phyloP scores from a whole-genome alignment of 2,888 invertebrate genomes.

The Tachina grossa region DNA sequence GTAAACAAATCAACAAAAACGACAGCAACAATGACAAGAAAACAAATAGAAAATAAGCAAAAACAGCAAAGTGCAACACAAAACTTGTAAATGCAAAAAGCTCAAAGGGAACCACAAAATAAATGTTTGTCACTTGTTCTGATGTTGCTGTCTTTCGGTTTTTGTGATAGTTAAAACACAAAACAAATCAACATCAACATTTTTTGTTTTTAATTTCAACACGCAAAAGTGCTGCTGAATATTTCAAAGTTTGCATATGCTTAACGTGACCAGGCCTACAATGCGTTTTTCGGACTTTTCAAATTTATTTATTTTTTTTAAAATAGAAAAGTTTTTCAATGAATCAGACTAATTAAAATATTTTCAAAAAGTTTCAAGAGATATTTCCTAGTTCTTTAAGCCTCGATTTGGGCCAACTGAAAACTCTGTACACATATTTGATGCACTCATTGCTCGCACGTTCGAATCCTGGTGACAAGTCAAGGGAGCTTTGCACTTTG shows the following conservation, averaged over 20 bases:
- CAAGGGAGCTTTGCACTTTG: no score
- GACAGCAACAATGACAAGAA: constrained; percentile 37
- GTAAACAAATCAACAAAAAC: constrained; percentile 65
- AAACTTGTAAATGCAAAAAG: constrained; percentile 56
- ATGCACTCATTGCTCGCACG: no score
- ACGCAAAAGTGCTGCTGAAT: constrained; percentile 13
- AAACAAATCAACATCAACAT: constrained; percentile 51
- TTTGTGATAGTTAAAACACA: constrained; percentile 48
- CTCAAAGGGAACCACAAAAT: constrained; percentile 68
- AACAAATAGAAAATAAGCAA: constrained; percentile 1
- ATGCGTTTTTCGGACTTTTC: no score
- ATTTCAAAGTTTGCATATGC: constrained; percentile 10
- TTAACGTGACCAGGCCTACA: not conserved
- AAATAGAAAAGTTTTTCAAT: no score
- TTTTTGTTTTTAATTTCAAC: not conserved
- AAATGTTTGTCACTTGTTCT: constrained; percentile 68
- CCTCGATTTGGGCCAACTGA: no score
- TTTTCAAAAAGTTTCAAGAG: no score
- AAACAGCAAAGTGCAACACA: not conserved
- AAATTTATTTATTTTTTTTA: no score
- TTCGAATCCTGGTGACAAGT: no score
- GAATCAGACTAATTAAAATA: no score
- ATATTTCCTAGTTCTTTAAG: no score
- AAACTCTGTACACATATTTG: no score
- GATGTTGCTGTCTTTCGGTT: constrained; percentile 47